Evolutionary conservation across 1,140 invertebrate genomes (phyloP), one percentile per base, ranked within the genome.

Genomic region (Vollenhovia emeryi): DNA sequence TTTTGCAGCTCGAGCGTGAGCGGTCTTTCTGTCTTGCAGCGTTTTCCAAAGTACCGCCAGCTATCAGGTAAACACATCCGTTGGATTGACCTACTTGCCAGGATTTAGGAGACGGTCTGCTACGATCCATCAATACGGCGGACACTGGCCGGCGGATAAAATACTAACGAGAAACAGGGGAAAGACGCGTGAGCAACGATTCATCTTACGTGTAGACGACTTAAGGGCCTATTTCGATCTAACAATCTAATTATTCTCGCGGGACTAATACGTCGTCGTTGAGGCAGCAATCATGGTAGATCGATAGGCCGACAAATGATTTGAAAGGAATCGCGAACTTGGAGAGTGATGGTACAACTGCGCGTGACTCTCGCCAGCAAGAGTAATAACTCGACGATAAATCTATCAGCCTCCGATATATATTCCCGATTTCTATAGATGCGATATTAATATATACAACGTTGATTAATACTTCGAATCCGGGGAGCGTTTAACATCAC

Each of bases 391-490:
- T 15, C 18, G 6, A 1, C 18, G 3, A 27, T 55, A 69, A 80
- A 52, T n/a, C 21, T 52, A 48, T 68, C 11, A 18, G 6, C 18
- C n/a, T 21, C 7, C 7, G 33, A 9, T n/a, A 33, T 40, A 11
- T 30, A 43, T 43, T 8, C 13, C 6, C 36, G 21, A 80, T 78
- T 66, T 33, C 48, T 71, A 71, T 57, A 55, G 24, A 80, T 43
- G 15, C 24, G 24, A 43, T 80, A 71, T 80, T 80, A 57, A 43
- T 71, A 50, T 50, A 50, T n/a, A 24, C n/a, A 33, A 43, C 4
- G 27, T 36, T 73, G 64, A 71, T 82, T 73, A 59, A 82, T 82
- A 82, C 78, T 82, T 82, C n/a, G 66, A 82, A 73, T 82, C 30
- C 78, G 40, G 36, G 43, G 36, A 73, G 27, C 50, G n/a, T 82